Evolutionary conservation across 2,888 invertebrate species (phyloP).

Genomic region (Tiliacea citrago): DNA sequence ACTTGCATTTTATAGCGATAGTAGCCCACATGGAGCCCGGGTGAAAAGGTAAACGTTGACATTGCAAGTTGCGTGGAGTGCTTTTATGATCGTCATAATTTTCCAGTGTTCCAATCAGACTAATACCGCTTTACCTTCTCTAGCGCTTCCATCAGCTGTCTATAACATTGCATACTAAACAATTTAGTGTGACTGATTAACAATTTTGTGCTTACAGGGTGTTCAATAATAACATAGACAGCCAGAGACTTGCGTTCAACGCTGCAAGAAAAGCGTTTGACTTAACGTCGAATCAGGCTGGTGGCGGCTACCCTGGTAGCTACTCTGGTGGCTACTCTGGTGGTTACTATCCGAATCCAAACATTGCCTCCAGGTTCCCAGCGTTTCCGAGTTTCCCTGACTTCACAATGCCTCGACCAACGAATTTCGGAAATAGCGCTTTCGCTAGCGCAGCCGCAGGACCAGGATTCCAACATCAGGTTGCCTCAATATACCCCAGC

Average conservation of each 20-base stretch:
- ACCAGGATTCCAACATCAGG: conserved; percentile 89
- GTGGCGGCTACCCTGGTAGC: conserved; percentile 69
- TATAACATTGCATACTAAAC: conserved; percentile 39
- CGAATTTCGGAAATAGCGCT: conserved; percentile 80
- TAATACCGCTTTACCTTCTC: conserved; percentile 48
- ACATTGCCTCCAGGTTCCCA: conserved; percentile 80
- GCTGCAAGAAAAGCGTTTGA: conserved; percentile 86
- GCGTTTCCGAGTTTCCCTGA: conserved; percentile 56
- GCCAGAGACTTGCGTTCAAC: conserved; percentile 80
- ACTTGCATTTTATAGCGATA: conserved; percentile 58
- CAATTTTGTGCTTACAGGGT: conserved; percentile 77
- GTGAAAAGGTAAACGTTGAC: conserved; percentile 59
- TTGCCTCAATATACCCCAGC: conserved; percentile 90
- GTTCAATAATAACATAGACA: conserved; percentile 78
- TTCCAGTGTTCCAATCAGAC: conserved; percentile 43
- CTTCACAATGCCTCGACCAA: conserved; percentile 49
- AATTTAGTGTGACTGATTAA: conserved; percentile 63
- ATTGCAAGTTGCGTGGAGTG: conserved; percentile 27
- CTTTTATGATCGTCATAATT: conserved; percentile 47
- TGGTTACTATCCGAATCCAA: conserved; percentile 72
- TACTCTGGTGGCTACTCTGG: conserved; percentile 59
- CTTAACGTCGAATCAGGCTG: conserved; percentile 80
- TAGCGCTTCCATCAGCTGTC: conserved; percentile 58
- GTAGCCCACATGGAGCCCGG: conserved; percentile 23
- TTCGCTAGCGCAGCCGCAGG: conserved; percentile 89